phyloP scores from a whole-genome alignment of 2,888 invertebrate genomes.

The Xestia rhomboidea region DNA sequence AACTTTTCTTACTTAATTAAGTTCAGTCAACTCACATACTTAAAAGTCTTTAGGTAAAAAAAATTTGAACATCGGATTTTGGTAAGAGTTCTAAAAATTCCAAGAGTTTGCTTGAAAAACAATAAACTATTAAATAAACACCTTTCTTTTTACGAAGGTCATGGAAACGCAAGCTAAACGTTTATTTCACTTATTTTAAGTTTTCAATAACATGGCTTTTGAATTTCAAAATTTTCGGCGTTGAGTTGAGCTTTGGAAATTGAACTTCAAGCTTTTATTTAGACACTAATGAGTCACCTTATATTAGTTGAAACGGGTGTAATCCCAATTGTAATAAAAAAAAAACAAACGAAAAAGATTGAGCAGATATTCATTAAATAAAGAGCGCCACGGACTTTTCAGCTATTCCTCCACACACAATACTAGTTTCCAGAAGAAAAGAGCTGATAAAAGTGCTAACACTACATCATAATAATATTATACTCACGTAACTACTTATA shows the following conservation, averaged over 20 bases:
- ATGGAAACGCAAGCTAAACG: too few relatives aligned
- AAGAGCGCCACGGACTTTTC: neutral
- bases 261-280: neutral
- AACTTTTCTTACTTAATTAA: conserved; percentile 38
- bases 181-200: neutral
- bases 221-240: neutral
- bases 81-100: neutral
- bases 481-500: neutral
- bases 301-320: neutral
- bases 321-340: too few relatives aligned
- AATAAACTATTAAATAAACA: too few relatives aligned
- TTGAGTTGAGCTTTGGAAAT: neutral
- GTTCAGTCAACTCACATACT: conserved; percentile 15
- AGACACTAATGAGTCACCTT: neutral
- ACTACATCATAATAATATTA: neutral
- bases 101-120: neutral
- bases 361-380: too few relatives aligned
- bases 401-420: neutral
- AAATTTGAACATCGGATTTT: neutral
- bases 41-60: neutral
- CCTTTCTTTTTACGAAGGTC: too few relatives aligned
- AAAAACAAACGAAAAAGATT: too few relatives aligned
- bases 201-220: neutral
- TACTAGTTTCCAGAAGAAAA: neutral
- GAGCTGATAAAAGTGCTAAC: too few relatives aligned